Percentiles rank a stretch among this genome's conserved stretches.
These are phyloP conservation scores for Phrynosoma blainvillii DNA, from an alignment of 2,113 vertebrate genomes.

Conservation along the genomic window DNA sequence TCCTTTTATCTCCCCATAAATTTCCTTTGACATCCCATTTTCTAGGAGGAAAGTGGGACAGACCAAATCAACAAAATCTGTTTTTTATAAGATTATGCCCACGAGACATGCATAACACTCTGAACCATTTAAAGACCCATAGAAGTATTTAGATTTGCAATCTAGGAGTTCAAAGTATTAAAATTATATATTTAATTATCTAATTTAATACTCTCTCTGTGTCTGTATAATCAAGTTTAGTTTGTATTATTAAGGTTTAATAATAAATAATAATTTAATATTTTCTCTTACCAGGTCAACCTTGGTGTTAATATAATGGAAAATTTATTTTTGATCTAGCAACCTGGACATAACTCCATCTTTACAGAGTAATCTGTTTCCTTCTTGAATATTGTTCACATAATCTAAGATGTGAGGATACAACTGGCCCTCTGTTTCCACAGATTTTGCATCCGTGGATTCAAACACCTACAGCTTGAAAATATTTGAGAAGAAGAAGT, in stretches of 20 bases:
- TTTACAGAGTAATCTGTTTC: not conserved
- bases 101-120: not conserved
- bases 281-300: not conserved
- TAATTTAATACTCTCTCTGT: too few species aligned
- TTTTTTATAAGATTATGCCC: not conserved
- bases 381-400: not conserved
- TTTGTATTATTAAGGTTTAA: not conserved
- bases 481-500: too few species aligned
- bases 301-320: not conserved
- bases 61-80: not conserved
- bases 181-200: too few species aligned
- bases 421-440: too few species aligned
- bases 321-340: not conserved
- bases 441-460: too few species aligned
- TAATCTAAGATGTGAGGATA: not conserved
- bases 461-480: too few species aligned
- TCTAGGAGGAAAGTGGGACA: not conserved
- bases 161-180: not conserved
- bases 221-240: too few species aligned
- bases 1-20: not conserved
- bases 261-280: not conserved
- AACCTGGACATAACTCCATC: not conserved
- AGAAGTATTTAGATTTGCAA: not conserved
- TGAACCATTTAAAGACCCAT: not conserved
- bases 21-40: not conserved